Conservation (phyloP, 2,113 vertebrate genomes). For the Pipa parva region DNA sequence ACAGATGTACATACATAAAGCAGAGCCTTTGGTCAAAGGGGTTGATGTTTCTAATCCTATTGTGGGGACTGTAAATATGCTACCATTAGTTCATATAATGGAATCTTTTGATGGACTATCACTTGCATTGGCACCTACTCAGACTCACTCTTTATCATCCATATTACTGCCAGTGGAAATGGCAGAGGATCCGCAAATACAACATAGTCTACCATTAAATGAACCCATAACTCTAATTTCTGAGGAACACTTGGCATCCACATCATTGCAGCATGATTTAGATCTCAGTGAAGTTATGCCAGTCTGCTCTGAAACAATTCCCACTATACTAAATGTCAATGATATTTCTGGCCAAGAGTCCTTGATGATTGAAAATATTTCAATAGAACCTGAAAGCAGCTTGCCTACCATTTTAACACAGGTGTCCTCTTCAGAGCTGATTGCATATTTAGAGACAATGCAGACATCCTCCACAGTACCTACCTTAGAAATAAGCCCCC, state of each 20-base stretch:
- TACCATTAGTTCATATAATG: conserved; percentile 42
- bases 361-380: conserved; percentile 43
- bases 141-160: not conserved
- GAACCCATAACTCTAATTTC: conserved; percentile 1
- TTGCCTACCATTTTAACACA: conserved; percentile 28
- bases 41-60: conserved; percentile 16
- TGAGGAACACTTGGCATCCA: conserved; percentile 11
- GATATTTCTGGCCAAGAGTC: not conserved
- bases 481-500: not conserved
- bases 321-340: not conserved
- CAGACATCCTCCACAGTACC: conserved; percentile 46
- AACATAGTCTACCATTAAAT: not conserved
- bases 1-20: conserved; percentile 37
- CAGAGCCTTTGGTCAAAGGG: not conserved
- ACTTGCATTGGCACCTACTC: conserved; percentile 8
- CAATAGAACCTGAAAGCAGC: conserved; percentile 36
- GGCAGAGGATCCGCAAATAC: not conserved
- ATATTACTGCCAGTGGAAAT: conserved; percentile 1
- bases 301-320: not conserved
- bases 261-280: conserved; percentile 16
- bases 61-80: conserved; percentile 18
- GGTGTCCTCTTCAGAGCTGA: conserved; percentile 45
- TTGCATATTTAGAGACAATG: conserved; percentile 64
- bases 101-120: conserved; percentile 38
- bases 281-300: not conserved